Percentiles rank a stretch among this genome's conserved stretches.
Evolutionary conservation across 2,113 vertebrate genomes (phyloP).

Genomic region (Pimephales promelas): DNA sequence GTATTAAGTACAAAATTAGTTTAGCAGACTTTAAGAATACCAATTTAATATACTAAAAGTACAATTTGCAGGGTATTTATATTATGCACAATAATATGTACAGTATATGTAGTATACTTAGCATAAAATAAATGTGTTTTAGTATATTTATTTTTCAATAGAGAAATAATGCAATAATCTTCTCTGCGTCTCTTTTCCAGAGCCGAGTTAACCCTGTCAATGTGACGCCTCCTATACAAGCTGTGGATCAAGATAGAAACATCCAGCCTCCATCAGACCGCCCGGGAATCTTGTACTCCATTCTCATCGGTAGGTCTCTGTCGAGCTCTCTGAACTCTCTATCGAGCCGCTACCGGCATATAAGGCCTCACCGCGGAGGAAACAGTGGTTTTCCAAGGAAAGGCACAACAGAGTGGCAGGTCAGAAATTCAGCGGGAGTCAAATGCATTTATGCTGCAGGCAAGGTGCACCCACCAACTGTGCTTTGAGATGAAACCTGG

Average conservation of each 20-base stretch:
- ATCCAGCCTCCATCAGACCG: constrained; percentile 91
- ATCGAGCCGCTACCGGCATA: background rate
- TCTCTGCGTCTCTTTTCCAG: constrained; percentile 68
- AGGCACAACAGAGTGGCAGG: background rate
- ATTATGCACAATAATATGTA: too few species aligned
- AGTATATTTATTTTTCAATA: too few species aligned
- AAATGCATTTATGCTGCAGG: constrained; percentile 21
- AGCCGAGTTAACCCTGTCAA: constrained; percentile 88
- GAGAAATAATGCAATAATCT: background rate
- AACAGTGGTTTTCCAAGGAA: background rate
- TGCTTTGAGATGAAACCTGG: constrained; percentile 43
- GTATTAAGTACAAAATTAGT: too few species aligned
- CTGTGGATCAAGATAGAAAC: constrained; percentile 92
- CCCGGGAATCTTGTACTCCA: constrained; percentile 92
- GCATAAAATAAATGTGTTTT: too few species aligned
- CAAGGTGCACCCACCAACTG: constrained; percentile 39
- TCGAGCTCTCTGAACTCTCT: constrained; percentile 54
- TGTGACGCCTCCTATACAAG: constrained; percentile 90
- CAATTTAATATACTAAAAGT: too few species aligned
- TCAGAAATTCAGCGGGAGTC: constrained; percentile 11
- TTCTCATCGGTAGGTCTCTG: constrained; percentile 89
- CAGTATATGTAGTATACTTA: too few species aligned
- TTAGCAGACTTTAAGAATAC: too few species aligned
- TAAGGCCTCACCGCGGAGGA: background rate
- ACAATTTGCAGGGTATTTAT: too few species aligned